phyloP scores from a whole-genome alignment of 2,888 invertebrate genomes.

The Rhimphoctona megacephalus region DNA sequence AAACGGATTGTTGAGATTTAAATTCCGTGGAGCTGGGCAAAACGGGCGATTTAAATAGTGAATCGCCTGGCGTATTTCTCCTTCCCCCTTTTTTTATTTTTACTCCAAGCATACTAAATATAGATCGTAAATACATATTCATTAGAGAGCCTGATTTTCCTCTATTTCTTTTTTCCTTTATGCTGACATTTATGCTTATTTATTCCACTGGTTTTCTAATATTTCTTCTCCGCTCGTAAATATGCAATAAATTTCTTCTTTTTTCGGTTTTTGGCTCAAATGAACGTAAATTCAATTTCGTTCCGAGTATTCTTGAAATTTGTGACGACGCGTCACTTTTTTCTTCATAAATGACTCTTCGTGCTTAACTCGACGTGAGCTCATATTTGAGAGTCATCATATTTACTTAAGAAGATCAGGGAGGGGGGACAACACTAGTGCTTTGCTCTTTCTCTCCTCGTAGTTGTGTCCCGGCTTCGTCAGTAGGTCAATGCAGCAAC shows the following conservation, averaged over 20 bases:
- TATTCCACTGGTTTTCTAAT: not conserved
- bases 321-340: not conserved
- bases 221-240: not conserved
- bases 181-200: not conserved
- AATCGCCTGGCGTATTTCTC: conserved; percentile 67
- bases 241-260: not conserved
- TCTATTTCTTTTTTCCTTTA: not conserved
- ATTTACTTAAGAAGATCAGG: conserved; percentile 16
- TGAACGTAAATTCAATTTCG: not conserved
- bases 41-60: conserved; percentile 82
- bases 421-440: not conserved
- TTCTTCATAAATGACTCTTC: not conserved
- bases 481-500: conserved; percentile 82
- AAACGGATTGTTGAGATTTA: conserved; percentile 77
- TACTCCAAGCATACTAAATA: conserved; percentile 34
- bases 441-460: conserved; percentile 35
- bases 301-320: not conserved
- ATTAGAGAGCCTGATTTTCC: not conserved
- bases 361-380: not conserved
- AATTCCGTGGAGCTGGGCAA: conserved; percentile 73
- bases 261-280: not conserved
- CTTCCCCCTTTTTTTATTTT: conserved; percentile 50
- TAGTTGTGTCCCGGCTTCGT: conserved; percentile 49
- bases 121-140: conserved; percentile 35
- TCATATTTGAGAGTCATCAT: conserved; percentile 17